Percentiles rank a stretch among this genome's conserved stretches.
phyloP scores from a whole-genome alignment of 2,888 invertebrate genomes.

The Linhomoeus sp. region DNA sequence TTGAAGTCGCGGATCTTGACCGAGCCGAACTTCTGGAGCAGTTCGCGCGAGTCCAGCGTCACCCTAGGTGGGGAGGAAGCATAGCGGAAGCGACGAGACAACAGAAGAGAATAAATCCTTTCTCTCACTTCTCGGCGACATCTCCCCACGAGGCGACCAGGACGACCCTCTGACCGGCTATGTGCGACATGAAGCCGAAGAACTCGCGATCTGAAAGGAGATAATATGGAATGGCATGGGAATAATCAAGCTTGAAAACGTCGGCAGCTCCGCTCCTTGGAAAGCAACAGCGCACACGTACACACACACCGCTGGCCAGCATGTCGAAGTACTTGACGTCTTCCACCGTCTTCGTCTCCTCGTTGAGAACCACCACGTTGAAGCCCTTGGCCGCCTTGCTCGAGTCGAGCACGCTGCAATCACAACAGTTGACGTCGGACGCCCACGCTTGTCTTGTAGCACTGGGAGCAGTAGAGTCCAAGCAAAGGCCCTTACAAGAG shows the following conservation, averaged over 20 bases:
- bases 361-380: background rate
- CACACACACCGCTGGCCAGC: background rate
- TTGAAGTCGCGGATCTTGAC: conserved; percentile 17
- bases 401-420: background rate
- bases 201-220: background rate
- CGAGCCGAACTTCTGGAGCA: conserved; percentile 26
- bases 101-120: too few species aligned
- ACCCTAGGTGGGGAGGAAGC: too few species aligned
- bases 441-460: too few species aligned
- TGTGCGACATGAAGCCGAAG: background rate
- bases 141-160: background rate
- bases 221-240: background rate
- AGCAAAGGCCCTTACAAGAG: background rate
- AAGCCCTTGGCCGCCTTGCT: background rate
- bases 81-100: background rate
- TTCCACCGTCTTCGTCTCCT: background rate
- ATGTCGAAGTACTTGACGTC: background rate
- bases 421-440: background rate
- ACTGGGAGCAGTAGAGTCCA: background rate
- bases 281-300: background rate
- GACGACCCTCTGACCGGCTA: background rate
- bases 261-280: too few species aligned
- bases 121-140: background rate
- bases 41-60: background rate
- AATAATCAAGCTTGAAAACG: too few species aligned